Evolutionary conservation across 2,113 vertebrate species (phyloP).

Genomic region (Oncorhynchus tshawytscha): DNA sequence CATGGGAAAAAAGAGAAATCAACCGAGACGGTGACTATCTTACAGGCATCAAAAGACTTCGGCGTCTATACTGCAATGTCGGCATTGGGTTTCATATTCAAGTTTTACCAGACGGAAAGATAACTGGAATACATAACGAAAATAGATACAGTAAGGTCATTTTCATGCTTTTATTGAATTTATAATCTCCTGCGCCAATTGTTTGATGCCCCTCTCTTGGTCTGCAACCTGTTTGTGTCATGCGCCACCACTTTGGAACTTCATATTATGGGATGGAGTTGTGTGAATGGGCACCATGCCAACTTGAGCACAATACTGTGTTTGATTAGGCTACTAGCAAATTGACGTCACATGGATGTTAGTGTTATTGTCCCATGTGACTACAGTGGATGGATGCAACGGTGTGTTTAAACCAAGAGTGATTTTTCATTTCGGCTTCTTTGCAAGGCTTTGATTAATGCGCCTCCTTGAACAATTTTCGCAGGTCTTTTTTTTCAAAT

Average conservation of each 20-base stretch:
- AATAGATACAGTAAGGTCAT: constrained; percentile 87
- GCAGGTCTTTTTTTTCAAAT: constrained; percentile 13
- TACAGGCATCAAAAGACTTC: constrained; percentile 86
- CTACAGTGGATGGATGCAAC: too few relatives aligned
- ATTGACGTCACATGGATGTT: background rate
- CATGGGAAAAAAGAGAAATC: constrained; percentile 78
- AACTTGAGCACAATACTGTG: background rate
- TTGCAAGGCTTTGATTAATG: constrained; percentile 11
- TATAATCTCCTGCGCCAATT: background rate
- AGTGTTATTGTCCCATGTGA: background rate
- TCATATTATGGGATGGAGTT: background rate
- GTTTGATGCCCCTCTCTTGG: background rate
- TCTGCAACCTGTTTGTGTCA: too few relatives aligned
- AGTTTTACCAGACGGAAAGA: constrained; percentile 84
- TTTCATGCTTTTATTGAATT: background rate
- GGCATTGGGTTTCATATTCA: constrained; percentile 97
- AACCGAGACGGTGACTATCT: constrained; percentile 87
- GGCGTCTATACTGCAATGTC: constrained; percentile 93
- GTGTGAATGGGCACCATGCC: background rate
- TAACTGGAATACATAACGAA: constrained; percentile 87
- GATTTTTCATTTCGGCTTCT: background rate
- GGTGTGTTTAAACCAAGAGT: background rate
- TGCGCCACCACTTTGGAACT: background rate
- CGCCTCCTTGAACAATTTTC: constrained; percentile 24
- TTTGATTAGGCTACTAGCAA: background rate